Evolutionary conservation across 2,113 vertebrate genomes (phyloP).

Genomic region (Morone saxatilis): DNA sequence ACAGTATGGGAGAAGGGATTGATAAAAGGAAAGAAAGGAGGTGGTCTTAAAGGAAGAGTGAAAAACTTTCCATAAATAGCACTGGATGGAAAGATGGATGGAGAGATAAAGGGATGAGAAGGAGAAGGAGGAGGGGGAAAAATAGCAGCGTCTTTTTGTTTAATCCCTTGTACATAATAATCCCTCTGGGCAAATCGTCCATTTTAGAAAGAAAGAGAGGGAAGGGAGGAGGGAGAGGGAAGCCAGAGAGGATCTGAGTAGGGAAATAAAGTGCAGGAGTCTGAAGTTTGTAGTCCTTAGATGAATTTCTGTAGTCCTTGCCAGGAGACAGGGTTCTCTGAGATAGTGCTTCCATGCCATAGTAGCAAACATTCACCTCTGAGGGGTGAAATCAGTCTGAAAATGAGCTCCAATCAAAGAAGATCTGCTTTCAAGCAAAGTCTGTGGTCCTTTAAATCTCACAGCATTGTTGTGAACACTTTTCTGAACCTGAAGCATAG

Average conservation of each 20-base stretch:
- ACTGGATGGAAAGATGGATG: slow-evolving; percentile 50
- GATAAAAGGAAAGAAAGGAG: slow-evolving; percentile 23
- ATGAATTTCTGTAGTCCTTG: slow-evolving; percentile 60
- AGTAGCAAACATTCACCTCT: slow-evolving; percentile 60
- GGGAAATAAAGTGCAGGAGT: slow-evolving; percentile 81
- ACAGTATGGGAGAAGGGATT: slow-evolving; percentile 10
- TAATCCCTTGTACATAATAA: slow-evolving; percentile 67
- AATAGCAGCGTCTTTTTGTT: slow-evolving; percentile 77
- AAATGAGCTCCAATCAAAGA: slow-evolving; percentile 46
- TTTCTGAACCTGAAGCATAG: slow-evolving; percentile 22
- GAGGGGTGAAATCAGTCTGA: slow-evolving; percentile 49
- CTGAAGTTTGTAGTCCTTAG: slow-evolving; percentile 70
- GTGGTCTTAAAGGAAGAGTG: slow-evolving; percentile 46
- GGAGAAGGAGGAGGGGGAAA: slow-evolving; percentile 18
- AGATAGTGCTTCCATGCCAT: slow-evolving; percentile 55
- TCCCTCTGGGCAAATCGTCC: slow-evolving; percentile 62
- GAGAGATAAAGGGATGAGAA: slow-evolving; percentile 57
- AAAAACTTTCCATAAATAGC: slow-evolving; percentile 59
- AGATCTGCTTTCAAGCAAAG: slow-evolving; percentile 36
- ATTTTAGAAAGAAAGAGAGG: slow-evolving; percentile 61
- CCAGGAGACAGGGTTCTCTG: slow-evolving; percentile 55
- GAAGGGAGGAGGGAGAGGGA: slow-evolving; percentile 12
- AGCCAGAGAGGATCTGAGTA: slow-evolving; percentile 43
- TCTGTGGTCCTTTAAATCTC: slow-evolving; percentile 36
- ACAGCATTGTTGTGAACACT: slow-evolving; percentile 1